A percentile compares a stretch with the other conserved stretches of the same genome.
These are phyloP conservation scores for Catocala fraxini DNA, from an alignment of 2,888 invertebrate species.

Conservation along the genomic window DNA sequence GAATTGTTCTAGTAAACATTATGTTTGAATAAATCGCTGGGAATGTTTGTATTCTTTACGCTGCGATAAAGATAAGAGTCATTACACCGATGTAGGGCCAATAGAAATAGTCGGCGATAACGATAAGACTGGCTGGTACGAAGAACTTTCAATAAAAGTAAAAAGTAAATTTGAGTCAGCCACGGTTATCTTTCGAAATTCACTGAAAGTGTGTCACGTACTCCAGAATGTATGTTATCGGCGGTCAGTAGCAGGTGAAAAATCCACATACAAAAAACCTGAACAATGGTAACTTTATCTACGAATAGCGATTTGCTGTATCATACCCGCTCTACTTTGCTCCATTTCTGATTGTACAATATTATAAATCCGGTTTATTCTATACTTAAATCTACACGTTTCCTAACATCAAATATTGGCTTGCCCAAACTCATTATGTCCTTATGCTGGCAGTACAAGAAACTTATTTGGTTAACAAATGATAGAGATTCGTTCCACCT, in stretches of 20 bases:
- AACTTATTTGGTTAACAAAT: constrained; percentile 54
- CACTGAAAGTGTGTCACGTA: constrained; percentile 73
- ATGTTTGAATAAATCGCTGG: constrained; percentile 38
- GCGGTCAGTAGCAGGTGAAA: constrained; percentile 59
- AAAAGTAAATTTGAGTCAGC: constrained; percentile 47
- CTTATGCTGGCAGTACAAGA: constrained; percentile 17
- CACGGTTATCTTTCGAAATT: constrained; percentile 64
- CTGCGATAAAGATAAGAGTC: constrained; percentile 43
- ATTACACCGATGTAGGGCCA: constrained; percentile 26
- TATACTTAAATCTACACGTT: background rate
- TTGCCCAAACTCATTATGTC: constrained; percentile 23
- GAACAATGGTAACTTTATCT: constrained; percentile 45
- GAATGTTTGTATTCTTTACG: constrained; percentile 34
- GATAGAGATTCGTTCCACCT: constrained; percentile 50
- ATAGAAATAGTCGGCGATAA: constrained; percentile 37
- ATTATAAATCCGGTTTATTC: background rate
- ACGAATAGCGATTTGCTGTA: constrained; percentile 2
- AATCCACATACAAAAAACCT: constrained; percentile 40
- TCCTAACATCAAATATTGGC: constrained; percentile 7
- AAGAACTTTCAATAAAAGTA: constrained; percentile 43
- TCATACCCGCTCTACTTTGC: background rate
- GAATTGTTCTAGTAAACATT: constrained; percentile 47
- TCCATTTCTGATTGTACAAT: constrained; percentile 1
- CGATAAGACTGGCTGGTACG: constrained; percentile 32
- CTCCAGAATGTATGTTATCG: constrained; percentile 58